Evolutionary conservation across 2,797 vertebrate genomes (phyloP).

Genomic region (Coregonus sp.): DNA sequence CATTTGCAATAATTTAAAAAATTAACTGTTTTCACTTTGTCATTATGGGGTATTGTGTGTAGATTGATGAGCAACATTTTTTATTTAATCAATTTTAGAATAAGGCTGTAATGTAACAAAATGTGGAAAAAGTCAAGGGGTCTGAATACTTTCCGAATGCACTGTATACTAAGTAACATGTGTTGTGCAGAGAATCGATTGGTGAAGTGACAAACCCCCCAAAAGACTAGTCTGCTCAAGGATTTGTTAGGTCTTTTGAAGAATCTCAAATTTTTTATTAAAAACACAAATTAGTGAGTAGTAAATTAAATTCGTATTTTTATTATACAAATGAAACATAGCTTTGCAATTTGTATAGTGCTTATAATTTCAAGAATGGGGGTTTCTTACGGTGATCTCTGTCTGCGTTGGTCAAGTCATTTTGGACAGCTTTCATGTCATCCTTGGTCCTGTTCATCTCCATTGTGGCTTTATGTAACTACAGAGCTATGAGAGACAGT

Average conservation of each 20-base stretch:
- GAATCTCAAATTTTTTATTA: conserved; percentile 86
- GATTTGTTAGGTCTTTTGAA: conserved; percentile 90
- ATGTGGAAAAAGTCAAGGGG: too few relatives aligned
- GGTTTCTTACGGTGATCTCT: conserved; percentile 83
- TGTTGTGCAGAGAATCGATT: background rate
- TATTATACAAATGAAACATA: background rate
- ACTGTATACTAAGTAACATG: background rate
- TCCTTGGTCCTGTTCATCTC: conserved; percentile 80
- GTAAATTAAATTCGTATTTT: background rate
- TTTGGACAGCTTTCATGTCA: conserved; percentile 85
- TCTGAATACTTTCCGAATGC: too few relatives aligned
- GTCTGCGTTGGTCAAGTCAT: conserved; percentile 86
- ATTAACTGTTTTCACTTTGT: too few relatives aligned
- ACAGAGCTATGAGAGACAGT: conserved; percentile 24
- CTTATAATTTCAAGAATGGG: background rate
- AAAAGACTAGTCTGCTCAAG: conserved; percentile 83
- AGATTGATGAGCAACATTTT: too few relatives aligned
- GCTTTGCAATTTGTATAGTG: background rate
- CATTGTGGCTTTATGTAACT: conserved; percentile 81
- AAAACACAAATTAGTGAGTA: too few relatives aligned
- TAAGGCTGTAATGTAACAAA: too few relatives aligned
- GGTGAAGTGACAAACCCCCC: conserved; percentile 80
- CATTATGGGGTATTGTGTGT: too few relatives aligned
- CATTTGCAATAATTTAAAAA: too few relatives aligned
- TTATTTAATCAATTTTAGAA: too few relatives aligned